phyloP scores from a whole-genome alignment of 2,888 invertebrate genomes.

The Aproaerema taeniolella region DNA sequence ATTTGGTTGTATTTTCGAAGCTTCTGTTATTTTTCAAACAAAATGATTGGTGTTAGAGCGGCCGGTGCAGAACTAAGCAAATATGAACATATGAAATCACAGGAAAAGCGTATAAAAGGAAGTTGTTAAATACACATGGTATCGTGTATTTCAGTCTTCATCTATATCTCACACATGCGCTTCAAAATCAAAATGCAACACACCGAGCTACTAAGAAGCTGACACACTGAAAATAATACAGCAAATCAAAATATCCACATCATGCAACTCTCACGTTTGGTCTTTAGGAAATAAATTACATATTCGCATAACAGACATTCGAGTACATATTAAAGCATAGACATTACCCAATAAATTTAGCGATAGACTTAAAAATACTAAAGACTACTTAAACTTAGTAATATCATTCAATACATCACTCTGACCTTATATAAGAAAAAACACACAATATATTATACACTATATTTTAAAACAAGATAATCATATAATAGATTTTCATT shows the following conservation, averaged over 20 bases:
- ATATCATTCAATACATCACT: constrained; percentile 42
- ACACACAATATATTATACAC: constrained; percentile 15
- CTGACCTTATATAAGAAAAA: constrained; percentile 29
- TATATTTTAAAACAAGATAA: constrained; percentile 3
- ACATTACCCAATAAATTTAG: constrained; percentile 77
- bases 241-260: constrained; percentile 56
- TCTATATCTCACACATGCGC: constrained; percentile 74
- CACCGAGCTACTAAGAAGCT: constrained; percentile 51
- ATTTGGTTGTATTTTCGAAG: neutral
- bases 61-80: constrained; percentile 68
- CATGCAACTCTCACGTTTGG: constrained; percentile 76
- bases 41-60: constrained; percentile 33
- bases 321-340: constrained; percentile 27
- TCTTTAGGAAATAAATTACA: constrained; percentile 69
- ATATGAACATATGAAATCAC: constrained; percentile 75
- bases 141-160: constrained; percentile 32
- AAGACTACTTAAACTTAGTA: constrained; percentile 37
- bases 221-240: constrained; percentile 44
- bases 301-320: constrained; percentile 37
- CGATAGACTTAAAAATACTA: constrained; percentile 59
- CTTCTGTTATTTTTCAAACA: neutral
- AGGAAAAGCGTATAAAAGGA: constrained; percentile 62
- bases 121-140: constrained; percentile 34
- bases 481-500: constrained; percentile 6
- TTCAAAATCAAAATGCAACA: constrained; percentile 54